These are phyloP conservation scores for Macropus fuliginosus DNA, from an alignment of 2,797 vertebrate species.

Conservation along the genomic window DNA sequence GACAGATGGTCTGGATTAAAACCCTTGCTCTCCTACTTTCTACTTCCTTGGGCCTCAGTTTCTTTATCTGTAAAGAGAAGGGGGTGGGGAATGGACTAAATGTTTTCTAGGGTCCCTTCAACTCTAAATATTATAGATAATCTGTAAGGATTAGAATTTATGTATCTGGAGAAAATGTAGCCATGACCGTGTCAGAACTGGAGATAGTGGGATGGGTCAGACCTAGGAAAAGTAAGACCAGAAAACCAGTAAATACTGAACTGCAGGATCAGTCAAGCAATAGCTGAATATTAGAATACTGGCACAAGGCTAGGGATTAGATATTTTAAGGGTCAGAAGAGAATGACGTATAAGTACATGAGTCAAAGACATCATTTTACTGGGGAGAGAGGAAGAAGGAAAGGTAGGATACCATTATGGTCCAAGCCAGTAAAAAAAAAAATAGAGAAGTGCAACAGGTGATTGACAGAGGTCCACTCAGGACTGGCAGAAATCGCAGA, in stretches of 20 bases:
- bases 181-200: not conserved
- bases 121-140: not conserved
- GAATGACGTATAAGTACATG: not conserved
- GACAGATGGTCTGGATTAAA: not conserved
- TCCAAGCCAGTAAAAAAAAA: not conserved
- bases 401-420: not conserved
- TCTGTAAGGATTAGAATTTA: not conserved
- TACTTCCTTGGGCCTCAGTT: not conserved
- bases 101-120: not conserved
- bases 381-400: not conserved
- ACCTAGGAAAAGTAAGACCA: not conserved
- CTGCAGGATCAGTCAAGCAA: not conserved
- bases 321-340: not conserved
- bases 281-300: not conserved
- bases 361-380: not conserved
- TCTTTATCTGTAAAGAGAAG: not conserved
- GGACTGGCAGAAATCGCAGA: not conserved
- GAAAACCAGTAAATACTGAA: not conserved
- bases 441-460: not conserved
- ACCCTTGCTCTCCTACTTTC: not conserved
- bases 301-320: not conserved
- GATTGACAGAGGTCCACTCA: not conserved
- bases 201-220: not conserved
- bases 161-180: not conserved
- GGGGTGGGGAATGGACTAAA: not conserved